These are phyloP conservation scores for Hypena proboscidalis DNA, from an alignment of 2,888 invertebrate genomes.

Conservation along the genomic window DNA sequence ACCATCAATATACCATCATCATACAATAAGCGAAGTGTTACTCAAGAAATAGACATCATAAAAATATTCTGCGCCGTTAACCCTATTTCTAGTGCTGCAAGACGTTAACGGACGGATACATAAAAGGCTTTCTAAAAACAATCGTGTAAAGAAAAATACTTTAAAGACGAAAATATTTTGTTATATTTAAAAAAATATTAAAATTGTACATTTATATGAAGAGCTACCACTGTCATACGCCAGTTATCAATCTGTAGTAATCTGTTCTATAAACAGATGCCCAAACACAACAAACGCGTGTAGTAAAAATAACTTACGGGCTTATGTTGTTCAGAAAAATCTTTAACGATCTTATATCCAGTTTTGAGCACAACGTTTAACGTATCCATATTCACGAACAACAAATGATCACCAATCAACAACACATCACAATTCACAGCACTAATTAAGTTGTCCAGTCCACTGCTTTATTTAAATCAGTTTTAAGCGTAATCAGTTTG, in stretches of 20 bases:
- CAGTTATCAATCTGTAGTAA: too few species aligned
- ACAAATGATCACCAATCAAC: slow-evolving; percentile 26
- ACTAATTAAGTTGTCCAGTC: slow-evolving; percentile 20
- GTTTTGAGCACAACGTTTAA: slow-evolving; percentile 76
- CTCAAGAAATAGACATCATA: too few species aligned
- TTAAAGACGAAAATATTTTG: neutral
- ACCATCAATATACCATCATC: too few species aligned
- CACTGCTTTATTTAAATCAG: slow-evolving; percentile 21
- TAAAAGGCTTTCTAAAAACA: neutral
- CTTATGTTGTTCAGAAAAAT: slow-evolving; percentile 73
- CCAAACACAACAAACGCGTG: too few species aligned
- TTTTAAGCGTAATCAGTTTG: slow-evolving; percentile 22
- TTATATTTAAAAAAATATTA: too few species aligned
- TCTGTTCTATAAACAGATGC: too few species aligned
- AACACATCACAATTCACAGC: slow-evolving; percentile 27
- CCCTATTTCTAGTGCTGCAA: slow-evolving; percentile 6
- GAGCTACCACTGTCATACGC: too few species aligned
- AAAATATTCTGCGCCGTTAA: too few species aligned
- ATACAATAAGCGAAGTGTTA: too few species aligned
- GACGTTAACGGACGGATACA: neutral
- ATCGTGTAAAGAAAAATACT: neutral
- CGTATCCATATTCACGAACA: slow-evolving; percentile 63
- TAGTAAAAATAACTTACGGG: slow-evolving; percentile 60
- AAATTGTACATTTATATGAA: slow-evolving; percentile 6
- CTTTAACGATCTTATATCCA: slow-evolving; percentile 78